A percentile compares a stretch with the other conserved stretches of the same genome.
phyloP scores from a whole-genome alignment of 2,113 vertebrate species.

The Mobula birostris region DNA sequence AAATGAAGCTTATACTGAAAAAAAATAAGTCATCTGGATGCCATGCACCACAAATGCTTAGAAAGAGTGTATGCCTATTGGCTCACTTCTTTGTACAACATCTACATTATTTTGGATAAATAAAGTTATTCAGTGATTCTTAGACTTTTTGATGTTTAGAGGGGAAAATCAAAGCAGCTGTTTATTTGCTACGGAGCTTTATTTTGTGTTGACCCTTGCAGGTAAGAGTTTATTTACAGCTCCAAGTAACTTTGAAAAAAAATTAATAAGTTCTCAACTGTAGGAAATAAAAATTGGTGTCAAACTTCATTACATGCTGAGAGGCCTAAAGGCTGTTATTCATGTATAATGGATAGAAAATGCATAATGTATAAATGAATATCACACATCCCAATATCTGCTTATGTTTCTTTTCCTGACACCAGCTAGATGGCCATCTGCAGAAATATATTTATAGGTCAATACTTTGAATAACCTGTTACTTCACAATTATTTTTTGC shows the following conservation, averaged over 20 bases:
- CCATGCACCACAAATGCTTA: background rate
- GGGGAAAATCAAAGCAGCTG: background rate
- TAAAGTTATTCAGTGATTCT: background rate
- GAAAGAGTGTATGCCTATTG: background rate
- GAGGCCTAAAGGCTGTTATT: conserved; percentile 30
- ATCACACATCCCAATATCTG: conserved; percentile 31
- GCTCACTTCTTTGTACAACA: background rate
- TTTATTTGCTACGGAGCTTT: background rate
- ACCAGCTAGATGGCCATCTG: conserved; percentile 6
- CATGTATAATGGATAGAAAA: conserved; percentile 33
- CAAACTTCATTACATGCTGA: conserved; percentile 36
- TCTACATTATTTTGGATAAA: background rate
- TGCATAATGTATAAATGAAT: conserved; percentile 34
- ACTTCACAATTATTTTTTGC: conserved; percentile 19
- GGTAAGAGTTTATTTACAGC: conserved; percentile 21
- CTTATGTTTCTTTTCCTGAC: conserved; percentile 34
- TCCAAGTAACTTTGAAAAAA: background rate
- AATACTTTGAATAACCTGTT: background rate
- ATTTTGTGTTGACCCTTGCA: background rate
- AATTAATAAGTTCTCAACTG: conserved; percentile 18
- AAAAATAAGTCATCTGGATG: background rate
- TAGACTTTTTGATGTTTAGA: background rate
- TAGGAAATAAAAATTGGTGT: conserved; percentile 28
- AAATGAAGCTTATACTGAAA: background rate
- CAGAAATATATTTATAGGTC: background rate